phyloP scores from a whole-genome alignment of 2,113 vertebrate species.

The Trachemys scripta region DNA sequence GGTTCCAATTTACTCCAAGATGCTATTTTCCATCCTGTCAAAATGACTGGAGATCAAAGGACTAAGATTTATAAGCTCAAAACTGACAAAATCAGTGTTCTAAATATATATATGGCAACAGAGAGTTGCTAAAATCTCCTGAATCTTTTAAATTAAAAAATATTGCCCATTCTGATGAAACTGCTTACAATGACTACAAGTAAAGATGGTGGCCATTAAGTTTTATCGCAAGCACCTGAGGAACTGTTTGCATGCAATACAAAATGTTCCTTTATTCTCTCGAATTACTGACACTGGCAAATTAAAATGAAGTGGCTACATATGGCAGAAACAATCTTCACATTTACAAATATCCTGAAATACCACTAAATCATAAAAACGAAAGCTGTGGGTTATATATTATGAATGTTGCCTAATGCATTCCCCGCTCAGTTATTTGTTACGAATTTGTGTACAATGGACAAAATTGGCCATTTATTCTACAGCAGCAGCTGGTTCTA shows the following conservation, averaged over 20 bases:
- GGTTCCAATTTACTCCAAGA: constrained; percentile 82
- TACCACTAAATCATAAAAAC: constrained; percentile 88
- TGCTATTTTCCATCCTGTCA: constrained; percentile 82
- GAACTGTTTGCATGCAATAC: constrained; percentile 83
- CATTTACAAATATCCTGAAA: constrained; percentile 89
- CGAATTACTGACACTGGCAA: constrained; percentile 90
- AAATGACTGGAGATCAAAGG: constrained; percentile 84
- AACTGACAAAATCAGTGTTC: constrained; percentile 87
- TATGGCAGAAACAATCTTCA: constrained; percentile 87
- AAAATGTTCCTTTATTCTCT: constrained; percentile 84
- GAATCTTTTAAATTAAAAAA: constrained; percentile 90
- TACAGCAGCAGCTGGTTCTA: constrained; percentile 84
- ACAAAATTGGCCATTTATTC: constrained; percentile 89
- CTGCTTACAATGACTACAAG: constrained; percentile 88
- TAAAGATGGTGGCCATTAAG: constrained; percentile 88
- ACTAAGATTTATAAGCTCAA: constrained; percentile 86
- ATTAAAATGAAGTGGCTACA: constrained; percentile 93
- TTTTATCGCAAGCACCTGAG: constrained; percentile 88
- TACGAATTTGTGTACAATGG: constrained; percentile 84
- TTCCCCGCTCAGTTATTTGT: constrained; percentile 86
- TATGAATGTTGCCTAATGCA: constrained; percentile 85
- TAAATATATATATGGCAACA: constrained; percentile 82
- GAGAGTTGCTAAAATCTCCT: constrained; percentile 83
- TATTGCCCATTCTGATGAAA: constrained; percentile 89
- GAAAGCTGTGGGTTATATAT: constrained; percentile 85